Percentiles rank a stretch among this genome's conserved stretches.
Evolutionary conservation across 2,113 vertebrate species (phyloP).

Genomic region (Brachypodius melanocephalos): DNA sequence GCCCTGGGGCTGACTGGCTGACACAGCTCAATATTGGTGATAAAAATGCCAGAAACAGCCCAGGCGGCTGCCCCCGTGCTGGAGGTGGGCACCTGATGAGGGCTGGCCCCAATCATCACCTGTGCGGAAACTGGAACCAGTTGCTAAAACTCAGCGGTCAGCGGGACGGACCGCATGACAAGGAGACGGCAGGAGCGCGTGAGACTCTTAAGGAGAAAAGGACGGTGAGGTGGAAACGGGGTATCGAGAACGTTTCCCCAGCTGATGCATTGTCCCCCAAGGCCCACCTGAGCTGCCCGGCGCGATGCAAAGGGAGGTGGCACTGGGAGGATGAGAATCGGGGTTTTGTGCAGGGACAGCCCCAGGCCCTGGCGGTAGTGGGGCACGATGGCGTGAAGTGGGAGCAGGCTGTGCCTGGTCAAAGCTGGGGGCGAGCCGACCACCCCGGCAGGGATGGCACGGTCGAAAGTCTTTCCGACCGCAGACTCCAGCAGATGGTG

Average conservation of each 20-base stretch:
- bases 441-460: too few species aligned
- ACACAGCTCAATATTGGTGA: not conserved
- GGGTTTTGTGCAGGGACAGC: not conserved
- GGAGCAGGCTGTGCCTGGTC: not conserved
- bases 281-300: not conserved
- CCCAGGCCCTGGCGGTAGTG: too few species aligned
- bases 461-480: too few species aligned
- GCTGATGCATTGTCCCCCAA: not conserved
- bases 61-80: not conserved
- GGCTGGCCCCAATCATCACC: too few species aligned
- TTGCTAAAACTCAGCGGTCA: not conserved
- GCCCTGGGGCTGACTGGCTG: not conserved
- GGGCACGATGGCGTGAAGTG: not conserved
- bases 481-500: not conserved
- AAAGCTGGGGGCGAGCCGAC: not conserved
- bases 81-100: not conserved
- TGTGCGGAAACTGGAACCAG: not conserved
- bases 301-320: not conserved
- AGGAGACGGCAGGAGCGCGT: not conserved
- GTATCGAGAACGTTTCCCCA: not conserved
- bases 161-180: not conserved
- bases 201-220: not conserved
- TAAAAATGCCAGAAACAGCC: not conserved
- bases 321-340: not conserved
- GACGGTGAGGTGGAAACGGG: not conserved